Evolutionary conservation across 2,888 invertebrate species (phyloP).

Genomic region (Lordiphosa andalusiaca): DNA sequence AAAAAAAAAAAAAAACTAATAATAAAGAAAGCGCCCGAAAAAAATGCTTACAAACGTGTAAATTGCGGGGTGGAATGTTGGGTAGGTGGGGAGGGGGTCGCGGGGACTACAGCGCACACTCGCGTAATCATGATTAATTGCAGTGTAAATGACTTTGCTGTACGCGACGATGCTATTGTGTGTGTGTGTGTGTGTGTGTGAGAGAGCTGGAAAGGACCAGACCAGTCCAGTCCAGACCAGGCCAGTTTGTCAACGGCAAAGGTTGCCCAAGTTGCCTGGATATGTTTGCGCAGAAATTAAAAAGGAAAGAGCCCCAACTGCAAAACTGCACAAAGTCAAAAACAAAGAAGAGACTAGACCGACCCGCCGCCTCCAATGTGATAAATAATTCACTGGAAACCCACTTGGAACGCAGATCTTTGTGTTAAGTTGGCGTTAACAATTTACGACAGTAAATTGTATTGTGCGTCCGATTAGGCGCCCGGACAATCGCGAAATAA

Average conservation of each 20-base stretch:
- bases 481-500: neutral
- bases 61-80: conserved; percentile 8
- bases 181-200: neutral
- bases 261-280: conserved; percentile 12
- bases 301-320: conserved; percentile 23
- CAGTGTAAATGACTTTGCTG: conserved; percentile 77
- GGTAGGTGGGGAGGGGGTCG: neutral
- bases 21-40: conserved; percentile 27
- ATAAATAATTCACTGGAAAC: conserved; percentile 75
- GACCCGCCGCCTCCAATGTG: conserved; percentile 22
- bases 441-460: conserved; percentile 34
- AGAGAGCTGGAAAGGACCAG: neutral
- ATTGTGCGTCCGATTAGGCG: conserved; percentile 2
- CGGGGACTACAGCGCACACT: conserved; percentile 21
- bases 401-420: conserved; percentile 49
- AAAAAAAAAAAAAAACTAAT: conserved; percentile 48
- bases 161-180: conserved; percentile 26
- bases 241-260: conserved; percentile 13
- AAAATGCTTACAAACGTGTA: conserved; percentile 14
- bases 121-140: conserved; percentile 80
- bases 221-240: neutral
- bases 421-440: conserved; percentile 31
- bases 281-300: conserved; percentile 57
- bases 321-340: conserved; percentile 27
- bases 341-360: conserved; percentile 26